Evolutionary conservation across 2,797 vertebrate species (phyloP).

Genomic region (Parotocinclus haroldoi): DNA sequence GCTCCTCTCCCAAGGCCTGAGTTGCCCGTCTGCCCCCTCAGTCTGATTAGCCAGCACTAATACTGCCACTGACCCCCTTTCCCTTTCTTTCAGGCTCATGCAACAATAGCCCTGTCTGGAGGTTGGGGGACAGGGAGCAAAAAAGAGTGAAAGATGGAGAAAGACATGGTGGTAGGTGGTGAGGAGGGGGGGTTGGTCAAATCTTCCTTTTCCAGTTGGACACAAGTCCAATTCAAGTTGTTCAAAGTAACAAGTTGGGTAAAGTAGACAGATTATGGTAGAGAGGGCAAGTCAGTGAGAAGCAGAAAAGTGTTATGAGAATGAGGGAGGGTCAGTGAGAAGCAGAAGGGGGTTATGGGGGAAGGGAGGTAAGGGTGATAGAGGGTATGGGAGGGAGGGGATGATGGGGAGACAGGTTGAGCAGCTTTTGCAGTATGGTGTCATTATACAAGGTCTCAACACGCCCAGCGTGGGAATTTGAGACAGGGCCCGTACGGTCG

Average conservation of each 20-base stretch:
- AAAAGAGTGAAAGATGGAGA: conserved; percentile 30
- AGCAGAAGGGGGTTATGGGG: conserved; percentile 26
- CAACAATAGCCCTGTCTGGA: conserved; percentile 47
- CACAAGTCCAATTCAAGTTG: too few relatives aligned
- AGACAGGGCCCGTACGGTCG: conserved; percentile 49
- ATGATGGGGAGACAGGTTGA: conserved; percentile 50
- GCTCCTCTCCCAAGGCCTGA: conserved; percentile 43
- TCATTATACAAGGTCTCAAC: conserved; percentile 53
- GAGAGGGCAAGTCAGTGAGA: conserved; percentile 18
- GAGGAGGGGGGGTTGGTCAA: conserved; percentile 17
- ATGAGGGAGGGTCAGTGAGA: conserved; percentile 20
- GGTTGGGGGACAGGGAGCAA: conserved; percentile 34
- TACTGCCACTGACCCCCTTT: conserved; percentile 55
- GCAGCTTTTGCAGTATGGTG: conserved; percentile 47
- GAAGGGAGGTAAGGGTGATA: conserved; percentile 29
- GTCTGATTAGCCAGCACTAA: conserved; percentile 55
- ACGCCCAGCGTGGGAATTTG: conserved; percentile 50
- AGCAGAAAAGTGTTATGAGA: conserved; percentile 26
- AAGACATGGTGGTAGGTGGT: conserved; percentile 12
- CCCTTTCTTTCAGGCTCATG: conserved; percentile 55
- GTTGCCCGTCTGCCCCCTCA: conserved; percentile 53
- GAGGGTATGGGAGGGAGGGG: conserved; percentile 37
- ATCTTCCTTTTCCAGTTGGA: conserved; percentile 8
- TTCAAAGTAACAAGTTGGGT: background rate
- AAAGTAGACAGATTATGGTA: conserved; percentile 14